Base-by-base conservation (phyloP, 2,797 vertebrate species). In the Anniella stebbinsi region DNA sequence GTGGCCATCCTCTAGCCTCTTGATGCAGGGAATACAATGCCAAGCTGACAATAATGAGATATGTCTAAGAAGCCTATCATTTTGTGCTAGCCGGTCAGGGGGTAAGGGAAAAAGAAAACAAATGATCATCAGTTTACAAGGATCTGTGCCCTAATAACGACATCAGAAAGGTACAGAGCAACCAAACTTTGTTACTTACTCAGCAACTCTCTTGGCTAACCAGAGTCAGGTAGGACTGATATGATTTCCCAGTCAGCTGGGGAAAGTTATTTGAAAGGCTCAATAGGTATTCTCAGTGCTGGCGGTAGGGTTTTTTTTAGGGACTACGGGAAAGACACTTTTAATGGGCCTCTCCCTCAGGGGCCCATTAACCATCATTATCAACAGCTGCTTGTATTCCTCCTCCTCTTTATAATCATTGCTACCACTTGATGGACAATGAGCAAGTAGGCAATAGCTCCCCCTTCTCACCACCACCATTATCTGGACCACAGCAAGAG, bases 141-240 rank as follows among this genome's bases (percentile, higher is more conserved):
- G 66, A 48, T 5, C 80, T 69, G 78, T 85, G 7, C 21, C 70
- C 60, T 87, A 67, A 69, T 84, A 88, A 87, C 72, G 54, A 33
- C 0, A 0, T 28, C 70, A 28, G 38, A 41, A 54, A 87, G 45
- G 41, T 28, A 87, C 87, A 73, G 1, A 1, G 11, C 12, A 77
- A 57, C 70, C 57, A 86, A 78, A 83, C 33, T 66, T 9, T 86
- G 25, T 63, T 80, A 41, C 83, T 87, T 87, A 48, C 75, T 91
- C 69, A 9, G 2, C 85, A 84, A 3, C 2, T 66, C 23, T 88
- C 38, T 36, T 66, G 87, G 8, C 51, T 85, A 70, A 45, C 9
- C 33, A 76, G 84, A 7, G 13, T 21, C 4, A 77, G 6, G 18
- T 66, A 72, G 2, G 3, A 23, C 17, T 3, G 28, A 60, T 77